These are phyloP conservation scores for human DNA, from an alignment of 2,113 vertebrate genomes.

Conservation along the genomic window DNA sequence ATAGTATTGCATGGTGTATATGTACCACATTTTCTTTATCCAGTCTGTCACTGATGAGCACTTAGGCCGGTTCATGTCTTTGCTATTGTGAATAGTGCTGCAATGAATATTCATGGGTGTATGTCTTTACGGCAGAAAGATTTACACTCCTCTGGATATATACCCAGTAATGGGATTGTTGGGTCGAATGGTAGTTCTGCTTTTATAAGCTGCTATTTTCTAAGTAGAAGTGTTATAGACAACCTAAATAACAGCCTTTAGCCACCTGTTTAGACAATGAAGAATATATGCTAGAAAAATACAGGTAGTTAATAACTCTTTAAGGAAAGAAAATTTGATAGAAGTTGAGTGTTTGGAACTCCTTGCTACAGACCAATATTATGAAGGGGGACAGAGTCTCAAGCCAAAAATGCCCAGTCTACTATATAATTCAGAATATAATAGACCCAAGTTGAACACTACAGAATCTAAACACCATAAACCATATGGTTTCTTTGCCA, in stretches of 20 bases:
- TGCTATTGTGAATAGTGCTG: too few relatives aligned
- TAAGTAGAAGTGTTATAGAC: neutral
- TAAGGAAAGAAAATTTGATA: neutral
- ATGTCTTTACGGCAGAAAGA: too few relatives aligned
- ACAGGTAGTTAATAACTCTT: neutral
- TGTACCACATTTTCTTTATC: too few relatives aligned
- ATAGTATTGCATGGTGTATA: too few relatives aligned
- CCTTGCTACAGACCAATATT: neutral
- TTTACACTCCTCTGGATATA: too few relatives aligned
- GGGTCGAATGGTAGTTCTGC: too few relatives aligned
- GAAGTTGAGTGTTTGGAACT: neutral
- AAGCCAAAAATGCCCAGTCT: neutral
- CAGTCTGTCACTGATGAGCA: too few relatives aligned
- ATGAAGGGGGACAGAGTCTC: neutral
- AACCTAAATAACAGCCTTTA: neutral
- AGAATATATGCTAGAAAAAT: neutral
- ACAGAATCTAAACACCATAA: neutral
- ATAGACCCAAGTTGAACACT: neutral
- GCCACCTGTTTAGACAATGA: neutral
- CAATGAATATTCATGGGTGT: too few relatives aligned
- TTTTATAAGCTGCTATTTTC: neutral
- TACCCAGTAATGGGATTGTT: too few relatives aligned
- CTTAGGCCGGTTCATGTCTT: too few relatives aligned
- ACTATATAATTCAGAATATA: neutral
- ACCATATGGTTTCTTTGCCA: neutral